These are phyloP conservation scores for Aldrovandia affinis DNA, from an alignment of 2,797 vertebrate genomes.

Conservation along the genomic window DNA sequence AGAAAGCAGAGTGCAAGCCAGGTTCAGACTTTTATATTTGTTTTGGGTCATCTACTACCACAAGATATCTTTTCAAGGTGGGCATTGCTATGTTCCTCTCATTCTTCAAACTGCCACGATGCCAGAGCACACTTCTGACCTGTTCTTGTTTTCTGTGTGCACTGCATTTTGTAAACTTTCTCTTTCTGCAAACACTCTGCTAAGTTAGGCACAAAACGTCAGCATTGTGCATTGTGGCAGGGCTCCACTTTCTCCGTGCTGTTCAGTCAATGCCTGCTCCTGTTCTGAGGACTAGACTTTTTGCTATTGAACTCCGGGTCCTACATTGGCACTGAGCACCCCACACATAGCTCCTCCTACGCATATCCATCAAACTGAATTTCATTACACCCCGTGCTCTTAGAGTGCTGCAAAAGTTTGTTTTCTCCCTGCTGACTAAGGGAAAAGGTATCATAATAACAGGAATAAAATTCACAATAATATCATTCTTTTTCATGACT, in stretches of 20 bases:
- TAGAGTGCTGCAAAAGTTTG: background rate
- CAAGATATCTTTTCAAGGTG: too few species aligned
- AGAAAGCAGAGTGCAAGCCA: too few species aligned
- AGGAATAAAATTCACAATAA: background rate
- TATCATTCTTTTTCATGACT: background rate
- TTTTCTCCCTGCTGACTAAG: background rate
- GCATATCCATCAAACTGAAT: background rate
- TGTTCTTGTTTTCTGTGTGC: background rate
- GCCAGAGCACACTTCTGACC: too few species aligned
- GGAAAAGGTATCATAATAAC: background rate
- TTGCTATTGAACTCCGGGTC: background rate
- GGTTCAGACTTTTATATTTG: too few species aligned
- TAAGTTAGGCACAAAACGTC: background rate
- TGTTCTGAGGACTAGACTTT: background rate
- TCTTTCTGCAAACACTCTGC: background rate
- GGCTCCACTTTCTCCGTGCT: background rate
- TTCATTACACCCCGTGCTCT: background rate
- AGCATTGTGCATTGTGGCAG: background rate
- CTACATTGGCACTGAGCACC: background rate
- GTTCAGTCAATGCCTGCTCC: background rate
- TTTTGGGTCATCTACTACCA: too few species aligned
- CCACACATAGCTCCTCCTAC: background rate
- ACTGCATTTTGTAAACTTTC: background rate
- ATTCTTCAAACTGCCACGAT: too few species aligned
- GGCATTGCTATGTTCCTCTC: too few species aligned